A percentile compares a stretch with the other conserved stretches of the same genome.
Evolutionary conservation across 2,888 invertebrate species (phyloP).

Genomic region (Caenorhabditis doughertyi): DNA sequence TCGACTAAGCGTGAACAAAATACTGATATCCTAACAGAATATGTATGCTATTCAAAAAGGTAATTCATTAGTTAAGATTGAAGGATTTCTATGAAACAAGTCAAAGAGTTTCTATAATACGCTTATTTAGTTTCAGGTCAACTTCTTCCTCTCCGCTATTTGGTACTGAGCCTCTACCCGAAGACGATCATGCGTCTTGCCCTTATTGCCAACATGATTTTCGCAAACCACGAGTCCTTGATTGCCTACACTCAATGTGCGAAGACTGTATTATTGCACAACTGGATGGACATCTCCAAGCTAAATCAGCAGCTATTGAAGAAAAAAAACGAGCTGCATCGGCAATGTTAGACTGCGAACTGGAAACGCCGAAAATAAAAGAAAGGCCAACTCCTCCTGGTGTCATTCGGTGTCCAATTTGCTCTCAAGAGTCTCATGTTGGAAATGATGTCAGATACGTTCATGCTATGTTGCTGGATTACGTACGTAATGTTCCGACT

Average conservation of each 20-base stretch:
- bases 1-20: too few relatives aligned
- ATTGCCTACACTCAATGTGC: constrained; percentile 96
- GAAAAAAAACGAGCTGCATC: constrained; percentile 37
- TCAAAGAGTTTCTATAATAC: too few relatives aligned
- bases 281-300: constrained; percentile 74
- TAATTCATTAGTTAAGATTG: neutral
- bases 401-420: constrained; percentile 85
- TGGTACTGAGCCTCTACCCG: constrained; percentile 73
- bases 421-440: constrained; percentile 87
- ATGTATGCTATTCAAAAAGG: too few relatives aligned
- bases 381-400: constrained; percentile 79
- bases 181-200: constrained; percentile 74
- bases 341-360: constrained; percentile 67
- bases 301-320: constrained; percentile 53
- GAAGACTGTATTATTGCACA: constrained; percentile 88
- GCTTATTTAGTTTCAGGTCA: constrained; percentile 57
- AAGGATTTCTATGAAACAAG: neutral
- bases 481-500: constrained; percentile 50
- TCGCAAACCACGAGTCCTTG: constrained; percentile 89
- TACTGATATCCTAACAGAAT: neutral
- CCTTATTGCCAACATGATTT: constrained; percentile 80
- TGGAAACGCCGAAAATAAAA: constrained; percentile 69
- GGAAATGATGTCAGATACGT: constrained; percentile 84
- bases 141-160: constrained; percentile 72
- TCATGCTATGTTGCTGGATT: constrained; percentile 89